Percentiles rank a stretch among this genome's conserved stretches.
Evolutionary conservation across 2,113 vertebrate genomes (phyloP).

Genomic region (Delphinus delphis): DNA sequence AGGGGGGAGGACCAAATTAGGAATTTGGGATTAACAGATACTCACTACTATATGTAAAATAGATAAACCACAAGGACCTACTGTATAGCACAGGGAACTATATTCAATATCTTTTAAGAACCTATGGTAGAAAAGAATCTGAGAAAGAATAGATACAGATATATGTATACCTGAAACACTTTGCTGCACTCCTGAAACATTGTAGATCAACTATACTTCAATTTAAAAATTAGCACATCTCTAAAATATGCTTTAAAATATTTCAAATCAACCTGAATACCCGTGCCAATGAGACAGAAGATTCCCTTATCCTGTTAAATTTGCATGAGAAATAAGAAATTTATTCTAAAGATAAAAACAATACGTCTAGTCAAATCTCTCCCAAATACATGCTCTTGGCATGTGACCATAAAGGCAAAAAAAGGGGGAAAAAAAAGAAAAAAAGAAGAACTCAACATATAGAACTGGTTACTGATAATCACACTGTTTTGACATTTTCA

Average conservation of each 20-base stretch:
- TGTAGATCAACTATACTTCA: no score
- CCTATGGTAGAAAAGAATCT: no score
- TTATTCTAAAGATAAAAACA: neutral
- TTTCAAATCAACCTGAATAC: neutral
- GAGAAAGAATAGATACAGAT: no score
- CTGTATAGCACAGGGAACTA: no score
- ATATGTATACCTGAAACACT: no score
- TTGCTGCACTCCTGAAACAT: no score
- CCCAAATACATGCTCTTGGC: neutral
- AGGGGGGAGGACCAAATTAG: no score
- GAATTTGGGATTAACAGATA: no score
- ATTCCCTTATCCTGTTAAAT: neutral
- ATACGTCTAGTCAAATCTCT: neutral
- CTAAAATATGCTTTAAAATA: neutral
- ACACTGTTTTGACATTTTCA: neutral
- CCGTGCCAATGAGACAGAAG: neutral
- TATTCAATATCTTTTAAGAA: no score
- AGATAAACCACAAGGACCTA: no score
- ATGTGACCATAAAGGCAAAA: neutral
- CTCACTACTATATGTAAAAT: no score
- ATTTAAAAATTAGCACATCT: neutral
- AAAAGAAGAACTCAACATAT: neutral
- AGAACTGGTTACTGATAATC: neutral
- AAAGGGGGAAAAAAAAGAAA: neutral
- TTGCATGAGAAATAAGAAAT: neutral